A percentile compares a stretch with the other conserved stretches of the same genome.
phyloP scores from a whole-genome alignment of 2,797 vertebrate species.

The Tokudaia muenninki region DNA sequence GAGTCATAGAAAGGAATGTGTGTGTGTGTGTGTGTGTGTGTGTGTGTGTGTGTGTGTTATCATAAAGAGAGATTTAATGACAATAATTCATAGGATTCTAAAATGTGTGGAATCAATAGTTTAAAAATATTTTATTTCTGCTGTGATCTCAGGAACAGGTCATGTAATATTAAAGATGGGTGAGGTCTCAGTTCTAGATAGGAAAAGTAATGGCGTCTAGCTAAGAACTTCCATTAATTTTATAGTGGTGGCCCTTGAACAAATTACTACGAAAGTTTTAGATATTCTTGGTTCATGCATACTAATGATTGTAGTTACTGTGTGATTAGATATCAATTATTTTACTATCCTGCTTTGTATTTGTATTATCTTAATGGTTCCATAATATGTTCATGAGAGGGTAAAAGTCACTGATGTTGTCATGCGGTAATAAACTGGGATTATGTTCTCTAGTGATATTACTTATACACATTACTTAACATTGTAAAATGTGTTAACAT shows the following conservation, averaged over 20 bases:
- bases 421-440: background rate
- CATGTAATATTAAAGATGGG: background rate
- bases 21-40: too few relatives aligned
- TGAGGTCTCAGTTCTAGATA: background rate
- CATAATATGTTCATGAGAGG: background rate
- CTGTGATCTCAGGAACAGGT: background rate
- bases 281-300: background rate
- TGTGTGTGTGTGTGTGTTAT: background rate
- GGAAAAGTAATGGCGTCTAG: background rate
- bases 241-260: background rate
- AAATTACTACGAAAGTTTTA: background rate
- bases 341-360: background rate
- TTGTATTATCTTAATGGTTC: background rate
- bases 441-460: background rate
- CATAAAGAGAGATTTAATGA: background rate
- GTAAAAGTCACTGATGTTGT: background rate
- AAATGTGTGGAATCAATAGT: background rate
- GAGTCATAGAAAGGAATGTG: too few relatives aligned
- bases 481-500: background rate
- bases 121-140: constrained; percentile 44
- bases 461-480: background rate
- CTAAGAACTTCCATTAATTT: background rate
- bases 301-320: background rate
- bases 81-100: background rate
- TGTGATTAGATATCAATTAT: background rate